These are phyloP conservation scores for Nemotelus nigrinus DNA, from an alignment of 2,888 invertebrate species.

Conservation along the genomic window DNA sequence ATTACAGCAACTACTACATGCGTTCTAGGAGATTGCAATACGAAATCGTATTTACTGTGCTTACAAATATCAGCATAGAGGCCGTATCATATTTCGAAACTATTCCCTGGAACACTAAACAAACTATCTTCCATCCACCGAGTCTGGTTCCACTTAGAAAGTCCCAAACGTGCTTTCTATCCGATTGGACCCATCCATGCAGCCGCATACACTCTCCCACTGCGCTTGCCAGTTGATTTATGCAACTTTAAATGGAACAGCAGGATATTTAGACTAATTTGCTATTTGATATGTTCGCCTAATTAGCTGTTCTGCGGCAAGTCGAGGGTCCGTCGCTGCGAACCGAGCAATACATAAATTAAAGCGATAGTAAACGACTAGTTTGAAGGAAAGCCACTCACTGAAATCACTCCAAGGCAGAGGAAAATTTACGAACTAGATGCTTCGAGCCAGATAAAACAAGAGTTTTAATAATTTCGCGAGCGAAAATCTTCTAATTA, in stretches of 20 bases:
- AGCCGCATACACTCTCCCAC: neutral
- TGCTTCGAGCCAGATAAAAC: too few species aligned
- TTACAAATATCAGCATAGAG: slow-evolving; percentile 20
- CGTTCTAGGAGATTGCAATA: too few species aligned
- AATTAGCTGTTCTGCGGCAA: neutral
- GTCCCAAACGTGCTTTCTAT: too few species aligned
- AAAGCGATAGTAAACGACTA: too few species aligned
- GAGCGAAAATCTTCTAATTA: too few species aligned
- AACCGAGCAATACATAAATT: too few species aligned
- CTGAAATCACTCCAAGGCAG: too few species aligned
- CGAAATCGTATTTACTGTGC: neutral
- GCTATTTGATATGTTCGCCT: slow-evolving; percentile 28
- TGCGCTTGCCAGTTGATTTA: slow-evolving; percentile 11
- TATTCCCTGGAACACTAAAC: slow-evolving; percentile 12
- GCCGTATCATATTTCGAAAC: slow-evolving; percentile 20
- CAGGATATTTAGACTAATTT: slow-evolving; percentile 33
- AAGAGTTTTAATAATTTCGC: too few species aligned
- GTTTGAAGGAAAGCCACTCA: too few species aligned
- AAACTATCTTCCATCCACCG: neutral
- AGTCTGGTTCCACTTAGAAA: too few species aligned
- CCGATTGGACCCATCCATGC: neutral
- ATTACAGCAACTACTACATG: neutral
- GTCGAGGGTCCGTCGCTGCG: too few species aligned
- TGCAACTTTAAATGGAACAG: slow-evolving; percentile 32
- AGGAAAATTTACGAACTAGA: too few species aligned